These are phyloP conservation scores for Prionailurus bengalensis DNA, from an alignment of 2,113 vertebrate genomes.

Conservation along the genomic window DNA sequence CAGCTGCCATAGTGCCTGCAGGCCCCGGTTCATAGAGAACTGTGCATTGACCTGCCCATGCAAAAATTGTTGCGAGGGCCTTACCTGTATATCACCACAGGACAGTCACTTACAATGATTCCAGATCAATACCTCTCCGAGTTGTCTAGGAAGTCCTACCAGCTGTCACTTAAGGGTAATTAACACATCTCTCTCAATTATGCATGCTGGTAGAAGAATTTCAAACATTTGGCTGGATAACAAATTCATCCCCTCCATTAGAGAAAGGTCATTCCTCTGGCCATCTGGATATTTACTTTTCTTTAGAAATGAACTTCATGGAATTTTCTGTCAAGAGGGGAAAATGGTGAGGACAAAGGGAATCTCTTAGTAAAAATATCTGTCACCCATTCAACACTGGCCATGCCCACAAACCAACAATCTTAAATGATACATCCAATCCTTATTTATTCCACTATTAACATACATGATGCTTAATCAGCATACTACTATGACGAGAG, in stretches of 20 bases:
- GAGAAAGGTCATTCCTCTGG: constrained; percentile 78
- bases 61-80: background rate
- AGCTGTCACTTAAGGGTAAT: constrained; percentile 77
- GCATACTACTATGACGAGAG: background rate
- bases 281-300: constrained; percentile 83
- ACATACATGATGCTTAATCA: background rate
- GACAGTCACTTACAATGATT: background rate
- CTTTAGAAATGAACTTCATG: constrained; percentile 75
- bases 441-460: background rate
- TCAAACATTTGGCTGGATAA: constrained; percentile 82
- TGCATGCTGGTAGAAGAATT: constrained; percentile 81
- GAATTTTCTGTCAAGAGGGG: constrained; percentile 68
- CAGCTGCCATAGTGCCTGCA: background rate
- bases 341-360: constrained; percentile 40
- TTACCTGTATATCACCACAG: background rate
- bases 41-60: background rate
- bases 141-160: constrained; percentile 64
- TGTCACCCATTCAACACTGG: background rate
- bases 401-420: background rate
- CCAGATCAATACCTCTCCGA: constrained; percentile 61
- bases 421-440: background rate
- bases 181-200: constrained; percentile 82
- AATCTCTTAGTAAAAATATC: constrained; percentile 60
- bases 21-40: background rate
- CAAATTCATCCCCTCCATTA: constrained; percentile 73